These are phyloP conservation scores for Entosphenus tridentatus DNA, from an alignment of 2,113 vertebrate genomes.

Conservation along the genomic window DNA sequence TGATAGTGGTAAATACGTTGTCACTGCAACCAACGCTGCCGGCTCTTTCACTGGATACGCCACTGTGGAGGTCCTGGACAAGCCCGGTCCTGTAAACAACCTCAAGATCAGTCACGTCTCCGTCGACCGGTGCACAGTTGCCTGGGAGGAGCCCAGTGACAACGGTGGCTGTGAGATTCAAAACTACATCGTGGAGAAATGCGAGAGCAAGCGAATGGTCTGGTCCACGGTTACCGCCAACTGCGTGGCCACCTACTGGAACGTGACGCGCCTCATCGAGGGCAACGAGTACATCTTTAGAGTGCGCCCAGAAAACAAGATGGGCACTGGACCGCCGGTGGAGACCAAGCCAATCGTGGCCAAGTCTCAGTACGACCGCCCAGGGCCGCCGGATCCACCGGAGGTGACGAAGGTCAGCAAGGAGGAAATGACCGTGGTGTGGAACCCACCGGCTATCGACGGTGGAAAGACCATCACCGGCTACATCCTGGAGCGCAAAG, in stretches of 20 bases:
- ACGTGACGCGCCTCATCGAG: conserved; percentile 71
- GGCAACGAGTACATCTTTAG: conserved; percentile 90
- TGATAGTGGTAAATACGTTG: conserved; percentile 63
- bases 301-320: conserved; percentile 91
- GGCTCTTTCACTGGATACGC: conserved; percentile 55
- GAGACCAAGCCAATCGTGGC: conserved; percentile 61
- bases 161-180: conserved; percentile 93
- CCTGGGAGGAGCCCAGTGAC: conserved; percentile 75
- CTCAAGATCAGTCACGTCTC: conserved; percentile 59
- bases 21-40: conserved; percentile 56
- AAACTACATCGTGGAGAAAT: conserved; percentile 95
- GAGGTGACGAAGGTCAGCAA: conserved; percentile 65
- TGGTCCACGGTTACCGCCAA: conserved; percentile 75
- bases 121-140: conserved; percentile 54
- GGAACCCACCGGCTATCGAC: conserved; percentile 68
- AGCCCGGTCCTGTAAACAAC: conserved; percentile 57
- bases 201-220: conserved; percentile 78
- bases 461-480: conserved; percentile 81
- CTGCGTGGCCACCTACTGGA: conserved; percentile 42
- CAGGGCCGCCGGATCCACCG: conserved; percentile 57
- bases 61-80: conserved; percentile 67
- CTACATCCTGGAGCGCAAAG: conserved; percentile 76
- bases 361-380: conserved; percentile 62
- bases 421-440: conserved; percentile 79
- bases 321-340: conserved; percentile 78